Percentiles rank a stretch among this genome's conserved stretches.
Conservation (phyloP, 2,888 invertebrate species). For the Calliphora vomitoria region DNA sequence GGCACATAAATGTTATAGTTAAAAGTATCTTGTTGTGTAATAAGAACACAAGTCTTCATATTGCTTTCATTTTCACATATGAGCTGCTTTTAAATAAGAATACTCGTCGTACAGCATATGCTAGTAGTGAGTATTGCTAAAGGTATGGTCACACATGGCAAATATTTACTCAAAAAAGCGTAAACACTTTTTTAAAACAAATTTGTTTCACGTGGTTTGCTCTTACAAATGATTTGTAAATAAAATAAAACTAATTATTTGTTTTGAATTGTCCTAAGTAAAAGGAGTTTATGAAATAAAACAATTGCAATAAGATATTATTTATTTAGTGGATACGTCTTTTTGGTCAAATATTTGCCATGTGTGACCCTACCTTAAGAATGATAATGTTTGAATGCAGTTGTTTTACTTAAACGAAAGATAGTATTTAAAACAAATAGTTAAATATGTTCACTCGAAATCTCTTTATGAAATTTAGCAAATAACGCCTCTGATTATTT, state of each 20-base stretch:
- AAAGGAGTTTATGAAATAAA: too few relatives aligned
- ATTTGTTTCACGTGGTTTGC: too few relatives aligned
- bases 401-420: background rate
- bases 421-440: background rate
- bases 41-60: background rate
- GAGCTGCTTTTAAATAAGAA: background rate
- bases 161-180: too few relatives aligned
- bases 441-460: background rate
- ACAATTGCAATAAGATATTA: too few relatives aligned
- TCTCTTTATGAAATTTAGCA: background rate
- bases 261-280: too few relatives aligned
- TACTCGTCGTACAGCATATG: background rate
- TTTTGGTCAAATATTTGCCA: too few relatives aligned
- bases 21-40: background rate
- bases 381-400: background rate
- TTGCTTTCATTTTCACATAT: background rate
- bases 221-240: too few relatives aligned
- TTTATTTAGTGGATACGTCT: too few relatives aligned
- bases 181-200: too few relatives aligned
- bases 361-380: too few relatives aligned
- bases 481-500: constrained; percentile 21
- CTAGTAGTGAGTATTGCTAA: background rate
- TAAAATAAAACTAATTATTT: too few relatives aligned
- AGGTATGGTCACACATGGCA: too few relatives aligned
- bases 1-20: background rate